A percentile compares a stretch with the other conserved stretches of the same genome.
These are phyloP conservation scores for Dendrolimus houi DNA, from an alignment of 2,888 invertebrate genomes.

Conservation along the genomic window DNA sequence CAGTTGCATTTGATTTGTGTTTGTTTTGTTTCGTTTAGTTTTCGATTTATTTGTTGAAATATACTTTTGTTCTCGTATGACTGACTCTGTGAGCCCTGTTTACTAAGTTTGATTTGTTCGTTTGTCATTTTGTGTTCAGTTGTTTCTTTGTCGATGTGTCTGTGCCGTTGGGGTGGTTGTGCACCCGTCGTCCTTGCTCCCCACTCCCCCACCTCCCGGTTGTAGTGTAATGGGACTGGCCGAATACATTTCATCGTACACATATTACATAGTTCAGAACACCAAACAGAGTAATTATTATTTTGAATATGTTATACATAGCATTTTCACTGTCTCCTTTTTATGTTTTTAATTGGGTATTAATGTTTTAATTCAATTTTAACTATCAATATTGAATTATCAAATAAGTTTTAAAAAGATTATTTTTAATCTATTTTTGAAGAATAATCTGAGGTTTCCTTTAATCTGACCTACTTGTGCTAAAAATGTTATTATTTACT, in stretches of 20 bases:
- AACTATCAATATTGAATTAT: not conserved
- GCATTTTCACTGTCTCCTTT: too few relatives aligned
- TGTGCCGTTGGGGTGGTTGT: conserved; percentile 47
- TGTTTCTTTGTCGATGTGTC: conserved; percentile 39
- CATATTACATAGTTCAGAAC: too few relatives aligned
- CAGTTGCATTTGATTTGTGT: conserved; percentile 23
- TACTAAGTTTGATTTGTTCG: conserved; percentile 31
- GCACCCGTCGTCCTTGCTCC: conserved; percentile 45
- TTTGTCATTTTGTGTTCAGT: conserved; percentile 34
- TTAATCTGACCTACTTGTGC: too few relatives aligned
- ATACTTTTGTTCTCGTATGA: conserved; percentile 12
- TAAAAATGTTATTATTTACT: too few relatives aligned
- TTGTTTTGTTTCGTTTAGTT: conserved; percentile 24
- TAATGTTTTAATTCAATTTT: not conserved
- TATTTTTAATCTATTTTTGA: too few relatives aligned
- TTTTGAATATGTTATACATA: conserved; percentile 14
- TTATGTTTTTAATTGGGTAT: not conserved
- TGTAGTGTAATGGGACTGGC: not conserved
- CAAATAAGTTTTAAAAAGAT: too few relatives aligned
- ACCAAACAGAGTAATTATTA: too few relatives aligned
- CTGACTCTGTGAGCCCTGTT: conserved; percentile 27
- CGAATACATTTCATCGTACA: not conserved
- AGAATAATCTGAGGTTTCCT: too few relatives aligned
- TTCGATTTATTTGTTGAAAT: conserved; percentile 28
- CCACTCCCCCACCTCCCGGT: not conserved